Conservation (phyloP, 2,888 invertebrate species). For the Lasioglossum pauxillum region DNA sequence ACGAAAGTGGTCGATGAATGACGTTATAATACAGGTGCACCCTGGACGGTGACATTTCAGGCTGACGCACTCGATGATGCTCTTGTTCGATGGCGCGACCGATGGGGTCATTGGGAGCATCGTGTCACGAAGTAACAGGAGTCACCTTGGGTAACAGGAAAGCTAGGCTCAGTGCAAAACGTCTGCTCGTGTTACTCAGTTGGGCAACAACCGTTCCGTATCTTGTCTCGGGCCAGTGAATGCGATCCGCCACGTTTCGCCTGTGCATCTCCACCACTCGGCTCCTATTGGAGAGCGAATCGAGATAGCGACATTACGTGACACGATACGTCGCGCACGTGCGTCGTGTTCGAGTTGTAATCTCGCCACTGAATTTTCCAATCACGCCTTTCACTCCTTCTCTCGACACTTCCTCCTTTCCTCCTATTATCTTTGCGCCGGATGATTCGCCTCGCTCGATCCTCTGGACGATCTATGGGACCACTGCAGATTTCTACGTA, state of each 20-base stretch:
- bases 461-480: background rate
- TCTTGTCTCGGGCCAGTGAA: constrained; percentile 11
- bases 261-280: constrained; percentile 2
- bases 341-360: constrained; percentile 49
- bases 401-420: constrained; percentile 62
- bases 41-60: background rate
- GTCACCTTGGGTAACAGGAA: background rate
- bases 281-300: constrained; percentile 40
- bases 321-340: constrained; percentile 51
- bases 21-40: background rate
- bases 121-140: background rate
- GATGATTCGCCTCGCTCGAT: constrained; percentile 17
- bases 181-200: background rate
- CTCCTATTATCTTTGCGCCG: constrained; percentile 36
- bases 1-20: no score
- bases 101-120: background rate
- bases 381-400: constrained; percentile 66
- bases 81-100: background rate
- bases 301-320: constrained; percentile 57
- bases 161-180: no score
- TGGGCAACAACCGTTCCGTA: constrained; percentile 15
- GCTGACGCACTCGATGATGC: background rate
- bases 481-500: background rate
- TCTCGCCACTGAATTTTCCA: constrained; percentile 64
- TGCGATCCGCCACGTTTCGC: constrained; percentile 27